Evolutionary conservation across 30 jellyfish, hydroid and myxozoan species (phyloP), one percentile per base, ranked within the genome.

Genomic region (Cassiopea andromeda): DNA sequence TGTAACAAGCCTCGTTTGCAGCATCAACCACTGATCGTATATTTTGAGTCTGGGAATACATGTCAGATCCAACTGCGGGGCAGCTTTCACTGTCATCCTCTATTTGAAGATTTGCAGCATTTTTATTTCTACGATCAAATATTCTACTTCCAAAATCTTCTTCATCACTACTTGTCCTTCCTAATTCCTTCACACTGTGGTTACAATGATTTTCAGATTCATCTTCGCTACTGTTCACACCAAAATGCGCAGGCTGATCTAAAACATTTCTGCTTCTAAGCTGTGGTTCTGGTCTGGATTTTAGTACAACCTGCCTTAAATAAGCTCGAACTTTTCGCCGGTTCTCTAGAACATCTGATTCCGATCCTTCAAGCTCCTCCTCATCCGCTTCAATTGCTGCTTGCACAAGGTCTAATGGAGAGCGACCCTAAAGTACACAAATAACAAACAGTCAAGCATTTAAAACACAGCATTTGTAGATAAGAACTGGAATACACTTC

Each of bases 291-390:
- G 97, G 71, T 6, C 69, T 81, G 46, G 89, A 17, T 71, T 82
- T 76, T 17, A 6, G 49, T 89, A 73, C 73, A 5, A 46, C 89
- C 77, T 66, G 70, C 72, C 75, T 84, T 8, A 91, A 75, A 84
- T 44, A 85, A 15, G 60, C 87, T 46, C 91, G 80, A 7, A 91
- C 97, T 2, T 69, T 82, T 16, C 87, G 60, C 8, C 97, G 73
- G 82, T 74, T 85, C 19, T 66, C 75, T 45, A 92, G 90, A 6
- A 79, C 19, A 27, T 92, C 96, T 5, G 98, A 85, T 12, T 86
- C 97, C 17, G 90, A 82, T 2, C 84, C 97, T 13, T 89, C 97
- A 7, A 94, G 88, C 69, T 96, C 99, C 57, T 87, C 99, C 75
- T 96, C 97, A 47, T 92, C 97, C 2, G 91, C 97, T 80, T 84